A percentile compares a stretch with the other conserved stretches of the same genome.
These are phyloP conservation scores for Coregonus clupeaformis DNA, from an alignment of 2,113 vertebrate genomes.

Conservation along the genomic window DNA sequence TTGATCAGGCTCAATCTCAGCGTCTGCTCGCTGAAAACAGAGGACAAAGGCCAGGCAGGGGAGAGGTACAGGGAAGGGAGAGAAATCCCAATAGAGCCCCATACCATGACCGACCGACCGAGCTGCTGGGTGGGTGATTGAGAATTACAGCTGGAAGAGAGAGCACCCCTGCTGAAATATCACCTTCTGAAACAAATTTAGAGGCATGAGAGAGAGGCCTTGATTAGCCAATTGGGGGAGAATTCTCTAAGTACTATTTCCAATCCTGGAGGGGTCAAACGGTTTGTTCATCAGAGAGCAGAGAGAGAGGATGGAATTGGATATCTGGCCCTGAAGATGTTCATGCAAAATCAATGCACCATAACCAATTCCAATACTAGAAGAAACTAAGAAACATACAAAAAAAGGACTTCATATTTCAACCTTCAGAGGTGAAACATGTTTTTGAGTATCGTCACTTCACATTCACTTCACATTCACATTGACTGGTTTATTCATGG, in stretches of 20 bases:
- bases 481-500: not conserved
- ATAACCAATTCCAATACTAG: not conserved
- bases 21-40: constrained; percentile 1
- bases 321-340: not conserved
- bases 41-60: not conserved
- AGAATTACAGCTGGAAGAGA: constrained; percentile 8
- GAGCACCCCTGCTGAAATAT: constrained; percentile 5
- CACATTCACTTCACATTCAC: too few relatives aligned
- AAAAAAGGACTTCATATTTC: too few relatives aligned
- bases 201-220: not conserved
- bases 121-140: constrained; percentile 1
- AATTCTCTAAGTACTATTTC: not conserved
- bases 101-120: constrained; percentile 10
- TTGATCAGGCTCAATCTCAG: constrained; percentile 10
- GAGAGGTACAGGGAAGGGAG: not conserved
- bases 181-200: constrained; percentile 10
- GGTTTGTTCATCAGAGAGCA: constrained; percentile 9
- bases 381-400: not conserved
- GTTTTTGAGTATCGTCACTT: too few relatives aligned
- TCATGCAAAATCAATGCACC: constrained; percentile 12
- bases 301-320: not conserved
- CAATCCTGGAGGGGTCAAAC: not conserved
- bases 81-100: not conserved
- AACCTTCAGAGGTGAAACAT: too few relatives aligned
- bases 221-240: constrained; percentile 9